phyloP scores from a whole-genome alignment of 2,888 invertebrate species.

The Seira sanloemensis region DNA sequence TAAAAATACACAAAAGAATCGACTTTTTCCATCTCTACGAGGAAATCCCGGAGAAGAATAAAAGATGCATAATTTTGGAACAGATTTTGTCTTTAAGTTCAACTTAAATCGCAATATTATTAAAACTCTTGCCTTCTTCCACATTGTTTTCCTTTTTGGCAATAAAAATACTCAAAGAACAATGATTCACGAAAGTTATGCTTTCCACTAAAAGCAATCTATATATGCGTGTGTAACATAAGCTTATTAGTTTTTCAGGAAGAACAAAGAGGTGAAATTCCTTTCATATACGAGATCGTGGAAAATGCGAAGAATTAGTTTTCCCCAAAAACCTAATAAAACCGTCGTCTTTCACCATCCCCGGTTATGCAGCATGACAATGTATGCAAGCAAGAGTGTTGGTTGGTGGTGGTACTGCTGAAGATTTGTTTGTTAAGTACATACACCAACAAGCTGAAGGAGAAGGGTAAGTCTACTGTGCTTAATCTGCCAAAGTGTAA shows the following conservation, averaged over 20 bases:
- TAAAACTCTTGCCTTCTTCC: not conserved
- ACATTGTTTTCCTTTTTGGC: not conserved
- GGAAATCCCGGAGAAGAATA: not conserved
- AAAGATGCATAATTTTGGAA: not conserved
- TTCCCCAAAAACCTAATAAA: conserved; percentile 27
- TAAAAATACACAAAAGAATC: conserved; percentile 13
- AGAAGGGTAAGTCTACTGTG: conserved; percentile 13
- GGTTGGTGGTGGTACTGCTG: not conserved
- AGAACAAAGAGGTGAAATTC: conserved; percentile 1
- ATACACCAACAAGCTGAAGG: not conserved
- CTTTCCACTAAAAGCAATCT: not conserved
- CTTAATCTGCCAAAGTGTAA: conserved; percentile 45
- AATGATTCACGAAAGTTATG: not conserved
- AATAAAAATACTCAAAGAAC: not conserved
- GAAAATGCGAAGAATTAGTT: conserved; percentile 21
- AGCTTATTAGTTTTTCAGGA: not conserved
- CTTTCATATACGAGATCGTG: not conserved
- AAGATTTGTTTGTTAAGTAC: not conserved
- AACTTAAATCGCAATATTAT: not conserved
- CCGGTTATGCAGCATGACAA: too few species aligned
- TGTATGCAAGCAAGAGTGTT: not conserved
- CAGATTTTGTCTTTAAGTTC: not conserved
- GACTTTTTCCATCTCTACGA: conserved; percentile 8
- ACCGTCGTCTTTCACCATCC: conserved; percentile 12
- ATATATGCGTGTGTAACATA: not conserved